phyloP scores from a whole-genome alignment of 2,113 vertebrate species.

The Edolisoma coerulescens region DNA sequence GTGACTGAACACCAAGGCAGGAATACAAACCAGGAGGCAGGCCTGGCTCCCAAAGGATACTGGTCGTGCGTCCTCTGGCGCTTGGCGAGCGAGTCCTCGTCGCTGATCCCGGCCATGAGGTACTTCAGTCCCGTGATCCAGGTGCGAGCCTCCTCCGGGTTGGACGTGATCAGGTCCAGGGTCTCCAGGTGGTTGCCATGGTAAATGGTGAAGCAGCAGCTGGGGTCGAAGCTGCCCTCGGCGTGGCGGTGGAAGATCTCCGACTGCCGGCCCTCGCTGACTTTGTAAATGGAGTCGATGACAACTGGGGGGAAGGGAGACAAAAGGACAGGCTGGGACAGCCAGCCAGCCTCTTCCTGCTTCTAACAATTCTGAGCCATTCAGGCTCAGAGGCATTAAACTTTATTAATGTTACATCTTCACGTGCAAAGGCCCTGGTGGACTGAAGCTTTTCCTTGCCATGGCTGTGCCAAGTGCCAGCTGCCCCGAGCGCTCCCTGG shows the following conservation, averaged over 20 bases:
- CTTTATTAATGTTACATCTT: not conserved
- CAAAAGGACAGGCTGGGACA: not conserved
- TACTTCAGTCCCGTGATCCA: constrained; percentile 96
- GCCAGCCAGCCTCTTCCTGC: not conserved
- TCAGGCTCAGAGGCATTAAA: not conserved
- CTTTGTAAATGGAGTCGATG: constrained; percentile 98
- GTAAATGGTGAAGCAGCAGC: constrained; percentile 95
- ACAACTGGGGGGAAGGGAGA: constrained; percentile 76
- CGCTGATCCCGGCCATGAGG: constrained; percentile 95
- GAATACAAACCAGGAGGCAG: not conserved
- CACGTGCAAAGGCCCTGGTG: not conserved
- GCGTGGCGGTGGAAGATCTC: constrained; percentile 92
- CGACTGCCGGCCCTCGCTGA: constrained; percentile 90
- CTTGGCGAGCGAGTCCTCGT: constrained; percentile 93
- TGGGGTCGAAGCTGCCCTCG: constrained; percentile 87
- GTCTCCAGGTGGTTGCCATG: constrained; percentile 96
- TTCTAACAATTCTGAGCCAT: not conserved
- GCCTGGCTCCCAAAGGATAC: constrained; percentile 83
- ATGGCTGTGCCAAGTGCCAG: rapidly evolving
- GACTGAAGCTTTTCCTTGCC: not conserved
- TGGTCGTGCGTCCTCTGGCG: constrained; percentile 92
- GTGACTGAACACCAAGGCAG: not conserved
- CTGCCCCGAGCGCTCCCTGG: not conserved
- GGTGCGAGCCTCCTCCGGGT: constrained; percentile 91
- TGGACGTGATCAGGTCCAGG: constrained; percentile 91